Evolutionary conservation across 2,888 invertebrate species (phyloP).

Genomic region (Lasioglossum figueresi): DNA sequence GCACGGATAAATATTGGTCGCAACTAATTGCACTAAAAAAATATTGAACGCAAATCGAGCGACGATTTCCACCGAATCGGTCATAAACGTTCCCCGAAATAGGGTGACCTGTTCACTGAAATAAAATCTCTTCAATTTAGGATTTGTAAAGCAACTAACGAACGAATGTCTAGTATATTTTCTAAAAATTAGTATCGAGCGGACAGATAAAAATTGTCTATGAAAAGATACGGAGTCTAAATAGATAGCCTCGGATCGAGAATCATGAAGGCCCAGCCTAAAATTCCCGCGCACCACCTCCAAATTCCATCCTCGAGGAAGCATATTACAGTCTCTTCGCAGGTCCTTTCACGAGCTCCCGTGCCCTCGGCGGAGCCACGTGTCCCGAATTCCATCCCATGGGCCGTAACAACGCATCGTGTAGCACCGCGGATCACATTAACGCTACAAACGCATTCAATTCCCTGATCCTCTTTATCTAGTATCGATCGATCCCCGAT

Average conservation of each 20-base stretch:
- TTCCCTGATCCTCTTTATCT: conserved; percentile 43
- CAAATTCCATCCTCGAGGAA: not conserved
- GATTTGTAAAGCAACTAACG: not conserved
- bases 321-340: not conserved
- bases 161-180: not conserved
- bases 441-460: conserved; percentile 49
- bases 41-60: not conserved
- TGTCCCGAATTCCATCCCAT: conserved; percentile 46
- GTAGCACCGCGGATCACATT: conserved; percentile 32
- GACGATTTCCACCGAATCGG: not conserved
- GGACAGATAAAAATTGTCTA: not conserved
- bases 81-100: not conserved
- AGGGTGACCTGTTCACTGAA: not conserved
- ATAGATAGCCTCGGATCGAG: not conserved
- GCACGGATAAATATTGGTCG: not conserved
- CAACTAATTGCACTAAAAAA: conserved; percentile 1
- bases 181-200: not conserved
- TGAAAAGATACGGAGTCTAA: not conserved
- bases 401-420: conserved; percentile 7
- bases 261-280: not conserved
- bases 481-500: conserved; percentile 52
- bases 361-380: conserved; percentile 22
- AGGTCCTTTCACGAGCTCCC: not conserved
- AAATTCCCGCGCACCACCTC: not conserved
- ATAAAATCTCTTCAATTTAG: not conserved